A percentile compares a stretch with the other conserved stretches of the same genome.
phyloP scores from a whole-genome alignment of 2,797 vertebrate genomes.

The Lithobates pipiens region DNA sequence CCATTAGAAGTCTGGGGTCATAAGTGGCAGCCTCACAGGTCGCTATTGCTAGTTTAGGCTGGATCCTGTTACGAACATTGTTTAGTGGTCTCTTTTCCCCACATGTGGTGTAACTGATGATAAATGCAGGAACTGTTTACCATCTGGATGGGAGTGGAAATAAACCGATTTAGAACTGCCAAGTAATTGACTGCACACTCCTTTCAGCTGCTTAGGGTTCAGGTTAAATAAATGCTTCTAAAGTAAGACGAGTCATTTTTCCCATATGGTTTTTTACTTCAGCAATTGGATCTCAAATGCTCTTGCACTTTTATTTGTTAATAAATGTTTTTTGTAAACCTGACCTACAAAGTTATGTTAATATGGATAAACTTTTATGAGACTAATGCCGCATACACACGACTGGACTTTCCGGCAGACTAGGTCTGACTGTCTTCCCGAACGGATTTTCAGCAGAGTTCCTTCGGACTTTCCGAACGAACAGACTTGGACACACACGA shows the following conservation, averaged over 20 bases:
- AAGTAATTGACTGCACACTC: neutral
- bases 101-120: neutral
- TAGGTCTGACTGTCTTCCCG: too few species aligned
- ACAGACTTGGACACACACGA: too few species aligned
- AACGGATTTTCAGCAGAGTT: too few species aligned
- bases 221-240: neutral
- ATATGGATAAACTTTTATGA: too few species aligned
- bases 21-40: neutral
- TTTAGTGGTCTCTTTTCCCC: neutral
- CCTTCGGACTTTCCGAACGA: too few species aligned
- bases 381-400: too few species aligned
- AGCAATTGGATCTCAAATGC: too few species aligned
- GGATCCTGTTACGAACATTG: neutral
- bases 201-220: neutral
- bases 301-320: too few species aligned
- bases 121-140: neutral
- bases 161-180: neutral
- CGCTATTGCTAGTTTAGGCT: neutral
- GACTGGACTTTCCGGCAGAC: too few species aligned
- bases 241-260: neutral
- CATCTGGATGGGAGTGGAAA: neutral
- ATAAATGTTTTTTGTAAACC: too few species aligned
- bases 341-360: too few species aligned
- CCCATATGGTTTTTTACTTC: neutral
- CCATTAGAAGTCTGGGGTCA: neutral